Evolutionary conservation across 2,888 invertebrate species (phyloP), one percentile per base, ranked within the genome.

Genomic region (Apoderus coryli): DNA sequence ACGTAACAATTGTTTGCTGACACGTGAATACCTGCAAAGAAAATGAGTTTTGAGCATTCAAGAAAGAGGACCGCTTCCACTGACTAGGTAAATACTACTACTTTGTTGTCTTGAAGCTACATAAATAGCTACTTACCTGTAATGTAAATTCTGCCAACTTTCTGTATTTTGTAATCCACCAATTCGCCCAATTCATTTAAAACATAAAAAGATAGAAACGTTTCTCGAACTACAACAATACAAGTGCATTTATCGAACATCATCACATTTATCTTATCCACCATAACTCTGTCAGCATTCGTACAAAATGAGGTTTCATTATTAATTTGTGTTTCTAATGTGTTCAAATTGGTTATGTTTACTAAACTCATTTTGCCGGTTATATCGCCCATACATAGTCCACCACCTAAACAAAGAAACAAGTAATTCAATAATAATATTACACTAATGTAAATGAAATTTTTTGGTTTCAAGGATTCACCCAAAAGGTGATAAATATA

Each of bases 281-380:
- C 42, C 38, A 32, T 41, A 26, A 48, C 37, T 24, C 39, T 32
- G 33, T 53, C 52, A 9, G 33, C 27, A 33, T 50, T 37, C 12
- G 33, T 33, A 39, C 44, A 50, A 33, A 53, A 41, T 29, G 22
- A 10, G 9, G 36, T 27, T 37, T 48, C 47, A 23, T 38, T 36
- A 14, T 37, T 38, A 16, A 47, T 35, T 16, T 36, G 32, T 6
- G 39, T 41, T 22, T 43, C 36, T 24, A 38, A 29, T 24, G 43
- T 35, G 29, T 50, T 36, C 13, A 51, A 37, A 36, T 46, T 36
- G n/a, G 34, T 39, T 25, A 53, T 28, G 27, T 44, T 42, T 13
- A 54, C 22, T 22, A 47, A 41, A 33, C 45, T 42, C 26, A 52
- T 42, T 38, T 38, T 46, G 7, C 56, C 56, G 25, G 47, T 41